These are phyloP conservation scores for Strigamia maritima DNA, from an alignment of 2,888 invertebrate genomes.

Conservation along the genomic window DNA sequence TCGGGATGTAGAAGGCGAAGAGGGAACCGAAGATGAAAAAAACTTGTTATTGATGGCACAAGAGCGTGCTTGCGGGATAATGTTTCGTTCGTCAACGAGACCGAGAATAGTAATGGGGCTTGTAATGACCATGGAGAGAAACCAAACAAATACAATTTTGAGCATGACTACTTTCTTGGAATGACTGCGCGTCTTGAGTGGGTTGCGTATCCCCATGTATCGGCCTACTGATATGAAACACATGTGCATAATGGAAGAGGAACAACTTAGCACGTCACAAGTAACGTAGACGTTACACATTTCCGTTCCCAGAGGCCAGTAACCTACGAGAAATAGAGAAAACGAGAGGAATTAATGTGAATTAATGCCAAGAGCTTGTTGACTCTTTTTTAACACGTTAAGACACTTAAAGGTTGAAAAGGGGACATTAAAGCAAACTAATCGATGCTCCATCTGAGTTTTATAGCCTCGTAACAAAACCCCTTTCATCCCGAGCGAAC, in stretches of 20 bases:
- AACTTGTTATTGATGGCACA: conserved; percentile 54
- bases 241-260: conserved; percentile 59
- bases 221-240: conserved; percentile 59
- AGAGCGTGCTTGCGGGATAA: conserved; percentile 47
- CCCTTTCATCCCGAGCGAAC: not conserved
- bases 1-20: conserved; percentile 92
- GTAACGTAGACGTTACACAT: conserved; percentile 72
- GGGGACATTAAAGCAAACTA: conserved; percentile 11
- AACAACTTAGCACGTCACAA: conserved; percentile 63
- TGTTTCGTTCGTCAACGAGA: conserved; percentile 55
- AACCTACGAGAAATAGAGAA: conserved; percentile 61
- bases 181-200: conserved; percentile 53
- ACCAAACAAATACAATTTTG: conserved; percentile 92
- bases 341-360: not conserved
- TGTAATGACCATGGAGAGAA: conserved; percentile 86
- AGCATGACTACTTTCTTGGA: conserved; percentile 62
- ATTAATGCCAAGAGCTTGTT: not conserved
- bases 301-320: conserved; percentile 72
- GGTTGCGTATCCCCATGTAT: conserved; percentile 56
- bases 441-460: conserved; percentile 6
- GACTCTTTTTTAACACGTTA: not conserved
- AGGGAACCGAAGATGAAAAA: conserved; percentile 82
- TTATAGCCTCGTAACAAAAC: not conserved
- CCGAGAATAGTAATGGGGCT: conserved; percentile 66
- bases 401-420: not conserved